These are phyloP conservation scores for Arenaria interpres DNA, from an alignment of 2,113 vertebrate genomes.

Conservation along the genomic window DNA sequence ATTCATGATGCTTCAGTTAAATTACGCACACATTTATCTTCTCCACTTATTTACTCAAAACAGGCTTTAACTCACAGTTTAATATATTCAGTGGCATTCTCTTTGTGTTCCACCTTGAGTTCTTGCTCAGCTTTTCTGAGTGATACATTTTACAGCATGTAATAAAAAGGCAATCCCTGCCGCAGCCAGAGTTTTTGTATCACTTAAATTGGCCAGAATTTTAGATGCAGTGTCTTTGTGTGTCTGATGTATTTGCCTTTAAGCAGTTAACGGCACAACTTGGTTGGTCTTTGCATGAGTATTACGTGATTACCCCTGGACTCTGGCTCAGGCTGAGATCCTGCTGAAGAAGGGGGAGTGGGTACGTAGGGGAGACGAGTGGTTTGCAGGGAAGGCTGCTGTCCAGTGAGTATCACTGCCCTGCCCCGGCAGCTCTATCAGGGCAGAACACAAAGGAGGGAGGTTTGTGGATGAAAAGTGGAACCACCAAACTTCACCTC, in stretches of 20 bases:
- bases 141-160: not conserved
- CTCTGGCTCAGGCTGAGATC: not conserved
- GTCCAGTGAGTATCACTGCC: not conserved
- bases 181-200: not conserved
- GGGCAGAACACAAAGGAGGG: not conserved
- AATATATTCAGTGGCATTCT: not conserved
- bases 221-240: not conserved
- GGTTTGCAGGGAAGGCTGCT: not conserved
- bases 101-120: not conserved
- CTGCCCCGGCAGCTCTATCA: not conserved
- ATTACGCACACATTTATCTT: not conserved
- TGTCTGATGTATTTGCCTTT: not conserved
- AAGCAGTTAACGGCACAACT: not conserved
- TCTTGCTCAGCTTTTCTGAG: not conserved
- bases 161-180: not conserved
- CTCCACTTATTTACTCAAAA: not conserved
- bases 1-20: not conserved
- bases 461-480: not conserved
- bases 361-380: not conserved
- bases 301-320: not conserved
- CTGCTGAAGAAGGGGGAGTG: not conserved
- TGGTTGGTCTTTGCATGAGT: not conserved
- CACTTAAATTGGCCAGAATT: not conserved
- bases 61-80: not conserved
- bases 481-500: not conserved